These are phyloP conservation scores for Hydrolagus colliei DNA, from an alignment of 2,797 vertebrate genomes.

Conservation along the genomic window DNA sequence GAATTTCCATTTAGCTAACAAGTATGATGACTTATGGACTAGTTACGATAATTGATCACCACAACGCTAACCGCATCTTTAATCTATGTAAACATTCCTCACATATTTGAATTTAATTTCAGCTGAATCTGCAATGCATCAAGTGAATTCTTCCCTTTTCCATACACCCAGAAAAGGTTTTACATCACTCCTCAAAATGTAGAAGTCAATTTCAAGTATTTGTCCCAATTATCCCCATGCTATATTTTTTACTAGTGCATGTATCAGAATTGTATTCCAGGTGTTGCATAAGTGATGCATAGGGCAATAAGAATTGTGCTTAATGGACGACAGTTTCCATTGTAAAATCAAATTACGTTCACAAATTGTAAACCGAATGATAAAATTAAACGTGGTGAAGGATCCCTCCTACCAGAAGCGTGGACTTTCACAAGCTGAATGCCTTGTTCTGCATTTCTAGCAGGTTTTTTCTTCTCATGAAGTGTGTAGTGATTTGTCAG, in stretches of 20 bases:
- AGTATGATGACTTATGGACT: not conserved
- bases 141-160: not conserved
- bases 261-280: conserved; percentile 11
- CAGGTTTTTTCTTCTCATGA: too few relatives aligned
- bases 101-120: not conserved
- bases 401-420: too few relatives aligned
- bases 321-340: conserved; percentile 6
- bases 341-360: conserved; percentile 11
- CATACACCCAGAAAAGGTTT: too few relatives aligned
- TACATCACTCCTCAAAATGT: not conserved
- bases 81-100: not conserved
- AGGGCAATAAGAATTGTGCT: conserved; percentile 13
- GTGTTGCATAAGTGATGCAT: conserved; percentile 25
- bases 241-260: not conserved
- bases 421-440: too few relatives aligned
- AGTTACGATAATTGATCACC: not conserved
- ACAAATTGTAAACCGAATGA: not conserved
- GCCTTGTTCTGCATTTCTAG: too few relatives aligned
- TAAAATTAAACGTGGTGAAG: not conserved
- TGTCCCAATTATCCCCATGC: not conserved
- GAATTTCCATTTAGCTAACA: not conserved
- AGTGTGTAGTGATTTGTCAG: too few relatives aligned
- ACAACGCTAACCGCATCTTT: not conserved
- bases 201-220: conserved; percentile 18
- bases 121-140: not conserved